phyloP scores from a whole-genome alignment of 2,113 vertebrate genomes.

The Hyla sarda region DNA sequence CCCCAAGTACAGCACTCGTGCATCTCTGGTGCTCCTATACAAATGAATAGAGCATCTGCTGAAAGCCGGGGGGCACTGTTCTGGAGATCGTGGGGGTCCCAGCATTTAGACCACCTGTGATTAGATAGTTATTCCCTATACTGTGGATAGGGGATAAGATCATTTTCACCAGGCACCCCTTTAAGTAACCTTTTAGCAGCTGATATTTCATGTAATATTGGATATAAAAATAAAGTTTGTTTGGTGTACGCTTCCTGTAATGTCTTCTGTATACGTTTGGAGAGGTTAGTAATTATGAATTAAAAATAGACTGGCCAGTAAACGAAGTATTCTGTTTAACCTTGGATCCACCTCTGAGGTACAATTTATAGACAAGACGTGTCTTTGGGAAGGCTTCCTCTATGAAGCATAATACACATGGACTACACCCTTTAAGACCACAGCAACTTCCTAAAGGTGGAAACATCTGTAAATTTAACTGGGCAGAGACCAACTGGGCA shows the following conservation, averaged over 20 bases:
- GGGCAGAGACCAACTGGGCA: background rate
- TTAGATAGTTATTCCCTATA: too few species aligned
- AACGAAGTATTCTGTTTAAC: background rate
- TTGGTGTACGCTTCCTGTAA: too few species aligned
- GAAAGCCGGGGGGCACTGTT: too few species aligned
- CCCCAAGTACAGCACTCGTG: too few species aligned
- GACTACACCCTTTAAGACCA: background rate
- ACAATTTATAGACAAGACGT: background rate
- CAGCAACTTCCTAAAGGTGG: slow-evolving; percentile 1
- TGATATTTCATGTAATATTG: background rate
- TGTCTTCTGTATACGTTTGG: background rate
- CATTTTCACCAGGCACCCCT: too few species aligned
- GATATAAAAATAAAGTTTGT: background rate
- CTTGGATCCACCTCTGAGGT: background rate
- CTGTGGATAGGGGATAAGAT: too few species aligned
- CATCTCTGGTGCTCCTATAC: too few species aligned
- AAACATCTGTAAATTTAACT: background rate
- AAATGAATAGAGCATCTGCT: too few species aligned
- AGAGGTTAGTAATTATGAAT: slow-evolving; percentile 38
- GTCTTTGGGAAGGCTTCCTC: background rate
- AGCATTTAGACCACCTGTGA: too few species aligned
- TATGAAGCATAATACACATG: background rate
- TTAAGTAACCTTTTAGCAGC: background rate
- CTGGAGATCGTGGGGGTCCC: too few species aligned
- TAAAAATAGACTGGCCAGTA: background rate